Conservation (phyloP, 2,113 vertebrate genomes). For the Hemiscyllium ocellatum region DNA sequence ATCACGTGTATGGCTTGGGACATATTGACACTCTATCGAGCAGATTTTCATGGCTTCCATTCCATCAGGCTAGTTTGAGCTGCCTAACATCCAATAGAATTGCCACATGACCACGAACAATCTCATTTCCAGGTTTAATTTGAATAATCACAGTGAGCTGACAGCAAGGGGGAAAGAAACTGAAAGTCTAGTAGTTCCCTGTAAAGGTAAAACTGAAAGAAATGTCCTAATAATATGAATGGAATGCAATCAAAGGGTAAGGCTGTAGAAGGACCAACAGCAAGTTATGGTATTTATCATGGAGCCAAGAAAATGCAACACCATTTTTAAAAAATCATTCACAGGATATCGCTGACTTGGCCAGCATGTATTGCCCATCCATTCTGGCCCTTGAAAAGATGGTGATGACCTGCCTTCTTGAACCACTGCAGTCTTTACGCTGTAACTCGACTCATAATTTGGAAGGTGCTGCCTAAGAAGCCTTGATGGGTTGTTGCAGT, state of each 20-base stretch:
- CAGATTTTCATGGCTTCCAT: background rate
- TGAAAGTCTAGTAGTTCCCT: background rate
- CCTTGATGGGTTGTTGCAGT: no score
- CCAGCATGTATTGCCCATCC: no score
- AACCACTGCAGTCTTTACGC: no score
- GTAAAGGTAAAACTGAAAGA: background rate
- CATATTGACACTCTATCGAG: background rate
- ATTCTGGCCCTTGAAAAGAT: no score
- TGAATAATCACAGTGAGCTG: background rate
- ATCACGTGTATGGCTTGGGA: background rate
- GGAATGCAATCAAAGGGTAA: background rate
- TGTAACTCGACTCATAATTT: no score
- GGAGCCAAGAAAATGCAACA: background rate
- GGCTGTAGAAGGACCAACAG: background rate
- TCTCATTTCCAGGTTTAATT: background rate
- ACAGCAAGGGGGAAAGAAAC: background rate
- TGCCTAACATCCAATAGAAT: background rate
- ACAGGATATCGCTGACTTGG: no score
- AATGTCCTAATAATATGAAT: background rate
- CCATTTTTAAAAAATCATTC: no score
- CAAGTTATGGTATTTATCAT: background rate
- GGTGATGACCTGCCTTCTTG: no score
- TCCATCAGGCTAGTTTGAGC: background rate
- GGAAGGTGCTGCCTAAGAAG: no score
- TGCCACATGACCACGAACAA: background rate